Evolutionary conservation across 2,888 invertebrate species (phyloP).

Genomic region (Oscheius sp.): DNA sequence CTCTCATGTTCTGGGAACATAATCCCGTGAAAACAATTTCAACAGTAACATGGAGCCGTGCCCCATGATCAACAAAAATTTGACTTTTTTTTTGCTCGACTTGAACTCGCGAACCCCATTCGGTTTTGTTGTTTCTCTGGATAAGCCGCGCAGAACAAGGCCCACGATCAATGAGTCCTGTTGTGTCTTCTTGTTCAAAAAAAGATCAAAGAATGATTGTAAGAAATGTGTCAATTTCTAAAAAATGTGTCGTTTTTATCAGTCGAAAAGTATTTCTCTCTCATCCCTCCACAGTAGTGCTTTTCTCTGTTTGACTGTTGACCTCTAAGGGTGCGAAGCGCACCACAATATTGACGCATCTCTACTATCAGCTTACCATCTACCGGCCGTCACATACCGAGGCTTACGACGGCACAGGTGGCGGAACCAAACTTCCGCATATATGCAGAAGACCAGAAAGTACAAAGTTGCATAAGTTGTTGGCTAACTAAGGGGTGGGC

Average conservation of each 20-base stretch:
- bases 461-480: background rate
- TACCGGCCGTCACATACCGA: slow-evolving; percentile 20
- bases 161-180: background rate
- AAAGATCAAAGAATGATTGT: too few species aligned
- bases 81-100: background rate
- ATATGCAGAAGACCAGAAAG: background rate
- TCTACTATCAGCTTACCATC: slow-evolving; percentile 32
- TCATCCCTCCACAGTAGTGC: slow-evolving; percentile 22
- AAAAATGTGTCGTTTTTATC: too few species aligned
- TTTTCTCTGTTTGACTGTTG: slow-evolving; percentile 21
- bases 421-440: slow-evolving; percentile 23
- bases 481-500: too few species aligned
- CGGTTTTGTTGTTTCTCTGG: slow-evolving; percentile 6
- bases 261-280: too few species aligned
- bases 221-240: too few species aligned
- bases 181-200: too few species aligned
- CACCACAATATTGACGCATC: slow-evolving; percentile 32
- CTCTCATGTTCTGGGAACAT: background rate
- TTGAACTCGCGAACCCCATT: background rate
- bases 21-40: background rate
- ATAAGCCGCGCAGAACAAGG: background rate
- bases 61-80: background rate
- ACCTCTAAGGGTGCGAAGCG: slow-evolving; percentile 27
- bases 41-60: background rate
- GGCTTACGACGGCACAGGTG: slow-evolving; percentile 20